These are phyloP conservation scores for Rhogogaster chlorosoma DNA, from an alignment of 2,888 invertebrate genomes.

Conservation along the genomic window DNA sequence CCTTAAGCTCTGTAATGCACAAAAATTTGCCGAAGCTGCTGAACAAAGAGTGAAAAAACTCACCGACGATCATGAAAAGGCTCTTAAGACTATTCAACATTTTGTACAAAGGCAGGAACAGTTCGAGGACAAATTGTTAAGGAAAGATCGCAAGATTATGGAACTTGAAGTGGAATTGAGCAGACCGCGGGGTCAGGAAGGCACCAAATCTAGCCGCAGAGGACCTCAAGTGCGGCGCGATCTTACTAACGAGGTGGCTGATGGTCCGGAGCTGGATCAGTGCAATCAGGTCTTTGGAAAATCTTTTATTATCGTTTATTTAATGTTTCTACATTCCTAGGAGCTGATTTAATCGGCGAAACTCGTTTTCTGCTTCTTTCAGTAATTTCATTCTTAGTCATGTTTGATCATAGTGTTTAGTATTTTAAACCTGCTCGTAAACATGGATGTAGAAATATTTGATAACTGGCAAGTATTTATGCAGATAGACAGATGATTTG, in stretches of 20 bases:
- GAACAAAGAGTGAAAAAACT: conserved; percentile 76
- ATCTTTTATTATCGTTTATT: background rate
- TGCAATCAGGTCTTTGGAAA: conserved; percentile 68
- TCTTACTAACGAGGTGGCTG: conserved; percentile 63
- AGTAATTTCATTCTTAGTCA: background rate
- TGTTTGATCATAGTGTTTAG: background rate
- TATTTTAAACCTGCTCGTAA: background rate
- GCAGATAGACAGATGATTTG: background rate
- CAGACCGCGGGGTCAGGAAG: conserved; percentile 50
- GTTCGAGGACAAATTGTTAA: conserved; percentile 77
- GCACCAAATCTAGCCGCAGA: conserved; percentile 9
- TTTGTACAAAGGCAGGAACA: conserved; percentile 81
- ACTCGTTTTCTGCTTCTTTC: background rate
- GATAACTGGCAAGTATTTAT: no score
- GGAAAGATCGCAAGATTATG: conserved; percentile 69
- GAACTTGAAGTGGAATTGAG: conserved; percentile 68
- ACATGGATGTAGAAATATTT: background rate
- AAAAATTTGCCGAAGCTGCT: conserved; percentile 65
- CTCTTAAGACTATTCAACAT: conserved; percentile 81
- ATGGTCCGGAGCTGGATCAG: conserved; percentile 70
- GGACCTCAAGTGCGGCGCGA: conserved; percentile 61
- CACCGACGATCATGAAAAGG: conserved; percentile 80
- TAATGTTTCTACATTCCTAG: background rate
- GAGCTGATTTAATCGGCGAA: background rate
- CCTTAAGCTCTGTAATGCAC: conserved; percentile 68